Percentiles rank a stretch among this genome's conserved stretches.
These are phyloP conservation scores for Mohoua ochrocephala DNA, from an alignment of 2,113 vertebrate species.

Conservation along the genomic window DNA sequence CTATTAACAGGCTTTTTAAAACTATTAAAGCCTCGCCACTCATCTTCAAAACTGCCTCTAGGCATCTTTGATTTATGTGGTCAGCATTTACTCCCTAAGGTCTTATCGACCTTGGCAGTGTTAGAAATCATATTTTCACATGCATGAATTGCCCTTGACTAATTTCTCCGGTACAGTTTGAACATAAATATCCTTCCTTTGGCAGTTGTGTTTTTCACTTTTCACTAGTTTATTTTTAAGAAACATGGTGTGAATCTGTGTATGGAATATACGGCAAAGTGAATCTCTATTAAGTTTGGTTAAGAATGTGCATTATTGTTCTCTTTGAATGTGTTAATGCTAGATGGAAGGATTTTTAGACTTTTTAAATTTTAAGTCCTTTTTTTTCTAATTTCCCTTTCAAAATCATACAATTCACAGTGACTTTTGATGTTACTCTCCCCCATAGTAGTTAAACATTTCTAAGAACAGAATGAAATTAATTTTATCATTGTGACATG, in stretches of 20 bases:
- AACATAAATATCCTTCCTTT: slow-evolving; percentile 6
- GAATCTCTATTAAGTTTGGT: neutral
- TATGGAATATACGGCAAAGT: neutral
- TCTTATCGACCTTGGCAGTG: neutral
- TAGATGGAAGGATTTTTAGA: neutral
- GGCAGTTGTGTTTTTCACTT: neutral
- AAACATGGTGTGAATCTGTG: neutral
- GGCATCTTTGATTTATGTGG: slow-evolving; percentile 16
- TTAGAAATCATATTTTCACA: slow-evolving; percentile 54
- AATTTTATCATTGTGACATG: neutral
- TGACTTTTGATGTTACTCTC: neutral
- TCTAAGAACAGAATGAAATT: neutral
- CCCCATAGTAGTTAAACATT: neutral
- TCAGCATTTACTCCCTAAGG: slow-evolving; percentile 17
- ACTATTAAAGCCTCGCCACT: neutral
- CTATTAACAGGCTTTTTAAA: neutral
- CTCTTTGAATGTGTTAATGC: neutral
- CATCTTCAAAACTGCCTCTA: neutral
- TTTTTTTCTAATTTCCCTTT: neutral
- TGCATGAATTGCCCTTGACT: slow-evolving; percentile 11
- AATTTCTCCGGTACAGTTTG: neutral
- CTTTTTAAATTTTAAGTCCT: neutral
- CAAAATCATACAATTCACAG: neutral
- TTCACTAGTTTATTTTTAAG: neutral
- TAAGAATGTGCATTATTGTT: neutral